Conservation (phyloP, 2,113 vertebrate genomes). For the Antennarius striatus region DNA sequence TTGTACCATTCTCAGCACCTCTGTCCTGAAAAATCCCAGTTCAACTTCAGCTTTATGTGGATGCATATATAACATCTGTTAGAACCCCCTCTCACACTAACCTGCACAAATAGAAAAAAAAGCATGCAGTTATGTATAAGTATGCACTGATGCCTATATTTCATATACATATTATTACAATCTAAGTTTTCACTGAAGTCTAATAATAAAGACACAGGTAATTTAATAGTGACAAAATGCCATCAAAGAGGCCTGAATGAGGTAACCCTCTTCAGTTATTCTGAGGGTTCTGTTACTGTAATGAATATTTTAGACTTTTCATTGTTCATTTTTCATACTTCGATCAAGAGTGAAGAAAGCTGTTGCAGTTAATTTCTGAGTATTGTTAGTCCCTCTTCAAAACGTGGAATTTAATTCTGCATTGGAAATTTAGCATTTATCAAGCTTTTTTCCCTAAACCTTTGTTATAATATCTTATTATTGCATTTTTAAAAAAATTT, state of each 20-base stretch:
- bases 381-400: background rate
- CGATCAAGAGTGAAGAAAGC: slow-evolving; percentile 23
- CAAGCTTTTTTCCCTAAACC: too few relatives aligned
- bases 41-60: slow-evolving; percentile 5
- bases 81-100: slow-evolving; percentile 1
- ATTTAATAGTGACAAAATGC: slow-evolving; percentile 55
- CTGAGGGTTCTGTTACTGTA: slow-evolving; percentile 31
- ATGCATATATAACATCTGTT: slow-evolving; percentile 28
- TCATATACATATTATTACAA: slow-evolving; percentile 4
- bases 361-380: background rate
- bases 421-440: too few relatives aligned
- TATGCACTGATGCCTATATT: too few relatives aligned
- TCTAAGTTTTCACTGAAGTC: slow-evolving; percentile 48
- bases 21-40: slow-evolving; percentile 30
- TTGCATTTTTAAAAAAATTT: too few relatives aligned
- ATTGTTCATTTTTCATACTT: slow-evolving; percentile 37
- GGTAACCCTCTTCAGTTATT: slow-evolving; percentile 50
- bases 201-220: slow-evolving; percentile 38
- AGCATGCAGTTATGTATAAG: background rate
- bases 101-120: slow-evolving; percentile 3
- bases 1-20: slow-evolving; percentile 15
- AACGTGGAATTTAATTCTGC: background rate
- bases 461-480: too few relatives aligned
- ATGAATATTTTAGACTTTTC: slow-evolving; percentile 61
- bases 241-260: slow-evolving; percentile 55